Percentiles rank a stretch among this genome's conserved stretches.
Conservation (phyloP, 2,888 invertebrate genomes). For the Pterostichus madidus region DNA sequence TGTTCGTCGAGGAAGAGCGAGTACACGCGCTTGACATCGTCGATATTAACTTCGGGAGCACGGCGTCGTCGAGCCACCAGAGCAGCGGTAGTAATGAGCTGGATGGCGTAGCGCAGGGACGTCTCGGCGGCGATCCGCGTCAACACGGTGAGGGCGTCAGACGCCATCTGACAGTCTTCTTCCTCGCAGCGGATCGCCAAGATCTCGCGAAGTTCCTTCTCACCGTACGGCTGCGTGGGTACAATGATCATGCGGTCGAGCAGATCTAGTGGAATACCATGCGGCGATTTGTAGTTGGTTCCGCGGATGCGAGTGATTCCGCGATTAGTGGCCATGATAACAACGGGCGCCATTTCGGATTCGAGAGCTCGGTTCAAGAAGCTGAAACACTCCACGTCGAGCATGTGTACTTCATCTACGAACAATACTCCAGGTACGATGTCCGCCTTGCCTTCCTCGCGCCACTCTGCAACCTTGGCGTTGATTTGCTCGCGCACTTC, state of each 20-base stretch:
- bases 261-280: conserved; percentile 98
- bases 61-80: conserved; percentile 96
- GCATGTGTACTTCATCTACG: conserved; percentile 97
- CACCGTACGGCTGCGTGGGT: conserved; percentile 92
- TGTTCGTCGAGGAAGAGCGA: conserved; percentile 96
- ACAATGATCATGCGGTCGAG: conserved; percentile 97
- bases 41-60: conserved; percentile 89
- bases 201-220: conserved; percentile 94
- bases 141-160: conserved; percentile 93
- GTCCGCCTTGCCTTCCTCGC: conserved; percentile 99
- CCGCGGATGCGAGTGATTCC: conserved; percentile 97
- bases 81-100: conserved; percentile 96
- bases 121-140: conserved; percentile 96
- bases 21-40: conserved; percentile 97
- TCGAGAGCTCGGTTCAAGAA: conserved; percentile 98
- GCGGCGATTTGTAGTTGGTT: conserved; percentile 95
- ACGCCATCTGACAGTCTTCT: conserved; percentile 97
- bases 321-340: conserved; percentile 98
- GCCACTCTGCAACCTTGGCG: conserved; percentile 95
- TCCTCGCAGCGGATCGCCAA: conserved; percentile 96
- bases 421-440: conserved; percentile 99
- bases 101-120: conserved; percentile 97
- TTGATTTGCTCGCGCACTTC: conserved; percentile 99
- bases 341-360: conserved; percentile 97
- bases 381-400: conserved; percentile 99